These are phyloP conservation scores for Apodemus sylvaticus DNA, from an alignment of 2,113 vertebrate species.

Conservation along the genomic window DNA sequence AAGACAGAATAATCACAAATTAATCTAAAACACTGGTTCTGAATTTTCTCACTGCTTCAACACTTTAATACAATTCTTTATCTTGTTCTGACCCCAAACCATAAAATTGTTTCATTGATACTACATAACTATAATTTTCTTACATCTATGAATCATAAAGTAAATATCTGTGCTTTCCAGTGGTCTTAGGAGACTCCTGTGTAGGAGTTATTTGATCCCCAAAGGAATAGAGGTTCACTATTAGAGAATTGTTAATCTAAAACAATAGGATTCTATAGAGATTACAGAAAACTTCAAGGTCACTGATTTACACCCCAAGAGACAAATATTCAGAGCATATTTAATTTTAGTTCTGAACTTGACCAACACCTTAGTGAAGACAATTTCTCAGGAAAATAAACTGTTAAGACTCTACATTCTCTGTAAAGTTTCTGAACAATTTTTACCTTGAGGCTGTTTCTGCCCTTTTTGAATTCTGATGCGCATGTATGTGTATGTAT, in stretches of 20 bases:
- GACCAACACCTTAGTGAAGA: neutral
- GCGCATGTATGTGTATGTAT: neutral
- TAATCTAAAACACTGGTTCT: neutral
- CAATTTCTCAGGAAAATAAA: neutral
- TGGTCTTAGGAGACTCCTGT: neutral
- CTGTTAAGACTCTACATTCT: neutral
- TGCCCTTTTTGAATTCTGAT: constrained; percentile 29
- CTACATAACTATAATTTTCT: neutral
- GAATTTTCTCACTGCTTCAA: neutral
- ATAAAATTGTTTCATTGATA: neutral
- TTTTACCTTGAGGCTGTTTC: neutral
- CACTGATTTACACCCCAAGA: fast-evolving
- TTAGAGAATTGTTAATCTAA: neutral
- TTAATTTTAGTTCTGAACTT: neutral
- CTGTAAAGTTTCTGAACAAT: neutral
- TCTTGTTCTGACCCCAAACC: neutral
- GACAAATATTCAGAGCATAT: neutral
- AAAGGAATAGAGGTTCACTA: neutral
- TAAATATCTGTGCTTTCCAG: neutral
- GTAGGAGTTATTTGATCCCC: neutral
- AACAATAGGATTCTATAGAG: neutral
- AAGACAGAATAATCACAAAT: neutral
- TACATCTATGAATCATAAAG: neutral
- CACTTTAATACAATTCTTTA: neutral
- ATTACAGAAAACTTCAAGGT: neutral